A percentile compares a stretch with the other conserved stretches of the same genome.
These are phyloP conservation scores for Aplocera efformata DNA, from an alignment of 2,888 invertebrate species.

Conservation along the genomic window DNA sequence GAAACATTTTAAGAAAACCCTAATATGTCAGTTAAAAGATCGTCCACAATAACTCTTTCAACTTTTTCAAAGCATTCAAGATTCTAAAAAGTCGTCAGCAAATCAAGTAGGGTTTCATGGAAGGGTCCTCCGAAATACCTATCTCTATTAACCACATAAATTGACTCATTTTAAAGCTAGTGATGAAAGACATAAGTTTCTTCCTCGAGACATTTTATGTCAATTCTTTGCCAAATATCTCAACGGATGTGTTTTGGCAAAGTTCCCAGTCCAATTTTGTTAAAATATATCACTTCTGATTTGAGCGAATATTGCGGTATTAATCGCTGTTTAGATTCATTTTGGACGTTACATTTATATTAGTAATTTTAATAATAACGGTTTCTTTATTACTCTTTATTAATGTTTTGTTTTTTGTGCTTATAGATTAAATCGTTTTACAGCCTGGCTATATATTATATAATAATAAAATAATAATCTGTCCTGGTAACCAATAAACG, in stretches of 20 bases:
- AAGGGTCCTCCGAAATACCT: too few relatives aligned
- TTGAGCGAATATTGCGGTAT: constrained; percentile 27
- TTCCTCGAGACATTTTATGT: constrained; percentile 29
- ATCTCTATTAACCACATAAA: neutral
- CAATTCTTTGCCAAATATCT: constrained; percentile 51
- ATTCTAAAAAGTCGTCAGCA: too few relatives aligned
- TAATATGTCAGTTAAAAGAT: too few relatives aligned
- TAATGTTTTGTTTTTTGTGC: constrained; percentile 6
- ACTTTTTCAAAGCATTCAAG: too few relatives aligned
- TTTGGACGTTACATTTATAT: constrained; percentile 11
- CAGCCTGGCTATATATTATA: too few relatives aligned
- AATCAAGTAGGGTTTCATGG: too few relatives aligned
- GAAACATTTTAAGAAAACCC: too few relatives aligned
- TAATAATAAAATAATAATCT: too few relatives aligned
- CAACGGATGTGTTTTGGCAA: constrained; percentile 42
- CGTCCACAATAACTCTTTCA: too few relatives aligned
- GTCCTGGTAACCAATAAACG: too few relatives aligned
- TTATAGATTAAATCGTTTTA: neutral
- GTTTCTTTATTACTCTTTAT: constrained; percentile 18
- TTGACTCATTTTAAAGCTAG: neutral
- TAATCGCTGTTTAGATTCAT: constrained; percentile 20
- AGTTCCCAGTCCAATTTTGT: constrained; percentile 31
- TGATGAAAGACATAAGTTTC: constrained; percentile 19
- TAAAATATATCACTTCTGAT: constrained; percentile 30
- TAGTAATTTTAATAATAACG: constrained; percentile 17